A percentile compares a stretch with the other conserved stretches of the same genome.
Evolutionary conservation across 2,113 vertebrate species (phyloP).

Genomic region (Pheucticus melanocephalus): DNA sequence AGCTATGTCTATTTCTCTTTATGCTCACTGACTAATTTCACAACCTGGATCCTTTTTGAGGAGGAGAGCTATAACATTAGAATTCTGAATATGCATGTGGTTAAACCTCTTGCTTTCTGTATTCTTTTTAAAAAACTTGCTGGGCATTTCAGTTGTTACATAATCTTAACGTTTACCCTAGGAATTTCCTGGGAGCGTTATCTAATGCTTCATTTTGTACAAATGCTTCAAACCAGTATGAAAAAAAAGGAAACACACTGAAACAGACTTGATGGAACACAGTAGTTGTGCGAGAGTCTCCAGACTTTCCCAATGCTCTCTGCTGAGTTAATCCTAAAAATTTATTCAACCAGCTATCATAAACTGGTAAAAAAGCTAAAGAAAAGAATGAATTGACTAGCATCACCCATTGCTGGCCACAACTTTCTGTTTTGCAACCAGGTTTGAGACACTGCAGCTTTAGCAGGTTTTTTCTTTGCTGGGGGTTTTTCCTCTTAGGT

Average conservation of each 20-base stretch:
- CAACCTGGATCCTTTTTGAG: not conserved
- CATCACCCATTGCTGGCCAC: not conserved
- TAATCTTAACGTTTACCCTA: not conserved
- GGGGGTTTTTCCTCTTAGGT: not conserved
- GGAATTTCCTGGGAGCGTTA: not conserved
- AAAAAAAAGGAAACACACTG: not conserved
- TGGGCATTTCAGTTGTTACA: not conserved
- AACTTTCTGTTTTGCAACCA: not conserved
- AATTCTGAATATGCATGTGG: accelerated
- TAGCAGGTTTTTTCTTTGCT: not conserved
- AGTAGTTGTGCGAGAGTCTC: not conserved
- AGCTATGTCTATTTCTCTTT: not conserved
- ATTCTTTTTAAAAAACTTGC: not conserved
- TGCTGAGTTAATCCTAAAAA: not conserved
- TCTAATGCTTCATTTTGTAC: not conserved
- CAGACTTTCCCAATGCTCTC: not conserved
- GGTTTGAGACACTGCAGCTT: not conserved
- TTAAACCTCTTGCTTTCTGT: not conserved
- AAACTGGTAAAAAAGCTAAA: not conserved
- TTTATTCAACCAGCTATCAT: not conserved
- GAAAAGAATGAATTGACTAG: constrained; percentile 9
- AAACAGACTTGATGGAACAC: not conserved
- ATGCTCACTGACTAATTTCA: not conserved
- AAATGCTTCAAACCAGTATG: not conserved
- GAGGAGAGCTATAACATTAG: not conserved